Evolutionary conservation across 2,888 invertebrate species (phyloP), one percentile per base, ranked within the genome.

Genomic region (Nemurella pictetii): DNA sequence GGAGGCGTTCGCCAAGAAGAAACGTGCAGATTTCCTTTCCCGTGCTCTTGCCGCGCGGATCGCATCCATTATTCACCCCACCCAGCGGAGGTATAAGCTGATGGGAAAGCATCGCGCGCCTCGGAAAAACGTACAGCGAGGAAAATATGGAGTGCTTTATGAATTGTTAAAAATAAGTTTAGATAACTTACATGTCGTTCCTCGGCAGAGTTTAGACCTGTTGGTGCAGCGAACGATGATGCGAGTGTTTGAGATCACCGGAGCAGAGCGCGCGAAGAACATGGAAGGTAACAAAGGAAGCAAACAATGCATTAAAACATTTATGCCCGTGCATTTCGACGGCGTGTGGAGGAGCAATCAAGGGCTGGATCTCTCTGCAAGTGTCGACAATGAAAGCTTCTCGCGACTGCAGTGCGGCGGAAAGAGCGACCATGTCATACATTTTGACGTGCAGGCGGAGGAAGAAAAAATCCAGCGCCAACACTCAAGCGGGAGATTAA

Each of bases 131-230:
- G 55, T 20, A 7, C 20, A 55, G 2, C 15, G 15, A 5, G 29
- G 30, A 2, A 78, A 78, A 28, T 78, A 30, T 29, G 28, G 28
- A 78, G 30, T 78, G 78, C 78, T 27, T 30, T 78, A 78, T 78
- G 30, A 78, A 78, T 78, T 78, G 30, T 78, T 30, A 78, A 30
- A 78, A 78, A 75, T n/a, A 30, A 78, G 78, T 78, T 78, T 28
- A 30, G 28, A 29, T 55, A 91, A 93, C 94, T 93, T 90, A 94
- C 94, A 92, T 94, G 94, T 91, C 94, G 91, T 90, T 94, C 94
- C 89, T 94, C 94, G 27, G 93, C 92, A 80, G 93, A 92, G 90
- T 93, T 93, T 89, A 93, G 91, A 90, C 93, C 93, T 93, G 92
- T 83, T 90, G 55, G 35, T 15, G 82, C 72, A 15, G 27, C 83